Evolutionary conservation across 1,140 invertebrate species (phyloP).

Genomic region (Oryzaephilus surinamensis): DNA sequence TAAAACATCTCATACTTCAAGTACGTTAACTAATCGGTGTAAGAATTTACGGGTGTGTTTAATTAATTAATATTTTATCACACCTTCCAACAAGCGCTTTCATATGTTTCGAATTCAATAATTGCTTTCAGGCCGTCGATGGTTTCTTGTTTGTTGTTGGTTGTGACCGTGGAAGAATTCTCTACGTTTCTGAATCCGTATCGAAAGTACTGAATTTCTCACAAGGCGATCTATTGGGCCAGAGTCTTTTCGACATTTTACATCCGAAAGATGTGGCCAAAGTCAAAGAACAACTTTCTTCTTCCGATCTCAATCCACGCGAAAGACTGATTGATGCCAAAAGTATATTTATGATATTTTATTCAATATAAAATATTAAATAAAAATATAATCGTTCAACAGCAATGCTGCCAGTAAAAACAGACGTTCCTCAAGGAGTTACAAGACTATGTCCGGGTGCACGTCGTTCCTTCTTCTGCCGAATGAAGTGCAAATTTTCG

Average conservation of each 20-base stretch:
- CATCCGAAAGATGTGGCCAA: slow-evolving; percentile 92
- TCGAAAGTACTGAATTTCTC: slow-evolving; percentile 73
- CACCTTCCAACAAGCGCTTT: no score
- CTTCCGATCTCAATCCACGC: slow-evolving; percentile 76
- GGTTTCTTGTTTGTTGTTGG: slow-evolving; percentile 90
- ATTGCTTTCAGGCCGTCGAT: slow-evolving; percentile 61
- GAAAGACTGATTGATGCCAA: slow-evolving; percentile 87
- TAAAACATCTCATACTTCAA: slow-evolving; percentile 61
- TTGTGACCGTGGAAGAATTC: slow-evolving; percentile 80
- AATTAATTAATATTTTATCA: no score
- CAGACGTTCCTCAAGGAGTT: slow-evolving; percentile 65
- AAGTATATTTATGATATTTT: slow-evolving; percentile 47
- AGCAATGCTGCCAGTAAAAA: slow-evolving; percentile 88
- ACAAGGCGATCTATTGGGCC: slow-evolving; percentile 78
- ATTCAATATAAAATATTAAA: no score
- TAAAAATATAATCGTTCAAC: slow-evolving; percentile 13
- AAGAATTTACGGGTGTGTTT: background rate
- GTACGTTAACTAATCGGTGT: no score
- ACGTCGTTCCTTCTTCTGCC: slow-evolving; percentile 83
- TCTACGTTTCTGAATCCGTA: slow-evolving; percentile 88
- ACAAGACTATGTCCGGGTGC: slow-evolving; percentile 76
- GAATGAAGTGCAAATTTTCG: slow-evolving; percentile 72
- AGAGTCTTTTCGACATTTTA: slow-evolving; percentile 89
- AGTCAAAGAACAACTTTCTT: slow-evolving; percentile 90
- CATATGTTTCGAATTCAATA: no score